Evolutionary conservation across 2,797 vertebrate genomes (phyloP), one percentile per base, ranked within the genome.

Genomic region (Champsocephalus gunnari): DNA sequence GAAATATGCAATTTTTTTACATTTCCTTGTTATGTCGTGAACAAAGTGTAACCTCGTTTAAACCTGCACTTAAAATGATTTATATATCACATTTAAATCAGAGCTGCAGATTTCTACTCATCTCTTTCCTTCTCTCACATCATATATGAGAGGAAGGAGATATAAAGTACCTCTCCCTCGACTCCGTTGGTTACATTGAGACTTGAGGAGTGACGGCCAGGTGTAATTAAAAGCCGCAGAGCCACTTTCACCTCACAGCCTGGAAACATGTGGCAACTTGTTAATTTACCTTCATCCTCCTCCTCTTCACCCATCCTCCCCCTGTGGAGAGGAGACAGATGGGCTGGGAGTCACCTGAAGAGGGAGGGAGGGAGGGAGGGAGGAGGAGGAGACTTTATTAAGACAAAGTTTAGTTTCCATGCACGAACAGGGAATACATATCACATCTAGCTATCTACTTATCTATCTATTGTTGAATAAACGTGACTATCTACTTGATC

Each of bases 261-360:
- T 84, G 75, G 91, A 87, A 92, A 92, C 91, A 92, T 92, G 91
- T 92, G 90, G 91, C 84, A 85, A 90, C 91, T 90, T 89, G 91
- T 92, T 92, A 88, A 90, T 89, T 85, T 83, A 65, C 81, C 82
- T 72, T 67, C 54, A 0, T n/a, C 62, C 54, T 63, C 59, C 73
- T 48, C 44, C 51, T 44, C 71, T 71, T 19, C 53, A 28, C 32
- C 21, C 54, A 44, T 48, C 11, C 53, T n/a, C 34, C 34, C 34
- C 34, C 34, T 3, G 1, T 8, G 82, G 81, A 73, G 75, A 71
- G 21, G 19, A 75, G 60, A 72, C 89, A 91, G 88, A 89, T 91
- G 90, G 86, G 63, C 78, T 48, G 66, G 48, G 72, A 77, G 59
- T 68, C 84, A 83, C 80, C 86, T 72, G 38, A 6, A 57, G 61